Evolutionary conservation across 37 sponge, comb jelly and placozoan genomes (phyloP).

Genomic region (Crambe crambe): DNA sequence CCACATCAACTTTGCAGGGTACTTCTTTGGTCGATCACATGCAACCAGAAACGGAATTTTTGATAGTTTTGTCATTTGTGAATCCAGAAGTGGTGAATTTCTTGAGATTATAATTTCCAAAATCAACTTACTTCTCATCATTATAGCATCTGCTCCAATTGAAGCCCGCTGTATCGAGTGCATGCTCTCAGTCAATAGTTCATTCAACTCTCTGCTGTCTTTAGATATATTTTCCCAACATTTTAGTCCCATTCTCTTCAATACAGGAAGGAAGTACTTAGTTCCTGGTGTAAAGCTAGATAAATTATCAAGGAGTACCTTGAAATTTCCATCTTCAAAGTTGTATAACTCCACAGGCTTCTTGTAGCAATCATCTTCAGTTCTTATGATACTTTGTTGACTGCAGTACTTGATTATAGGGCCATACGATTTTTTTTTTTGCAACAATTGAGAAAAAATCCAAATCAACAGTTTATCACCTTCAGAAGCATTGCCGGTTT

Average conservation of each 20-base stretch:
- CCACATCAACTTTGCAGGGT: not conserved
- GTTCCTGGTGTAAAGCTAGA: conserved; percentile 18
- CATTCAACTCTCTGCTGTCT: not conserved
- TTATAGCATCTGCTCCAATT: not conserved
- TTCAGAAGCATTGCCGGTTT: not conserved
- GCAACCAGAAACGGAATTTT: not conserved
- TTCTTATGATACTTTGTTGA: not conserved
- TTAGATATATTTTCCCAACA: conserved; percentile 27
- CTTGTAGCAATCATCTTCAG: not conserved
- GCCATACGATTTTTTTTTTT: no score
- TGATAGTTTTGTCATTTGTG: conserved; percentile 7
- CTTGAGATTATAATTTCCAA: not conserved
- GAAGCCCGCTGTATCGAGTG: not conserved
- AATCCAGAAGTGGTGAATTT: no score
- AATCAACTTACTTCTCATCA: conserved; percentile 5
- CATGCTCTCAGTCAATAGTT: not conserved
- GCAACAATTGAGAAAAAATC: conserved; percentile 9
- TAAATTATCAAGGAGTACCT: conserved; percentile 14
- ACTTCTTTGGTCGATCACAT: not conserved
- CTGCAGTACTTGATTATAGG: not conserved
- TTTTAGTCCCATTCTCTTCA: conserved; percentile 28
- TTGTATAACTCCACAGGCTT: conserved; percentile 38
- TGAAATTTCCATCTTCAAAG: conserved; percentile 26
- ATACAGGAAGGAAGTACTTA: conserved; percentile 1
- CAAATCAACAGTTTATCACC: conserved; percentile 40